Evolutionary conservation across 2,113 vertebrate species (phyloP), one percentile per base, ranked within the genome.

Genomic region (Vidua macroura): DNA sequence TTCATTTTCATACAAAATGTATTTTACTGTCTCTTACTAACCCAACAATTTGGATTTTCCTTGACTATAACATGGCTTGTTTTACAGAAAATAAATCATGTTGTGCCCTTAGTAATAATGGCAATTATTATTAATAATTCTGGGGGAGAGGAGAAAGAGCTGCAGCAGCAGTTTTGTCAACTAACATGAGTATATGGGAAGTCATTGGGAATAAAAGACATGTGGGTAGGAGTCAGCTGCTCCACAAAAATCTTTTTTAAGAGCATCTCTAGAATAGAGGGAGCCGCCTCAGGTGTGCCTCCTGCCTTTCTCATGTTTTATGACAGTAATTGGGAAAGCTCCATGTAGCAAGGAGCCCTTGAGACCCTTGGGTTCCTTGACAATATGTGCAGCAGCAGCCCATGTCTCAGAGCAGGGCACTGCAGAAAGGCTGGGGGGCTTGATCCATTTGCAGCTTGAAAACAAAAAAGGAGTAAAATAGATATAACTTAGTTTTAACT

Each of bases 1-100:
- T 92, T 81, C 48, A 77, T 92, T 95, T 93, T 88, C 90, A 75
- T 83, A 58, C 73, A 68, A 83, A 96, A 88, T 68, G 6, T 27
- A 56, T 86, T 86, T 68, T 86, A 86, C 83, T 56, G 72, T 37
- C 21, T 46, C 52, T 88, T 93, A 52, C 88, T 60, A 86, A 89
- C 55, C 76, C 69, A 84, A 41, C 35, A 30, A 60, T 88, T 84
- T 75, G 6, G 13, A 84, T 89, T 85, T 91, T 44, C 53, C 69
- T 83, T 74, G 76, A 75, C 86, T 83, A 60, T 23, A 83, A 44
- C 35, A 18, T 6, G 35, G 24, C 76, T 86, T 81, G 59, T 81
- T 95, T 93, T 86, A 88, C 64, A 67, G 64, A 44, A 88, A 68
- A 82, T 35, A 89, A 86, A 93, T 78, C 88, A 86, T 31, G 64